Base-by-base conservation (phyloP, 2,113 vertebrate genomes). In the Malurus cyaneus region DNA sequence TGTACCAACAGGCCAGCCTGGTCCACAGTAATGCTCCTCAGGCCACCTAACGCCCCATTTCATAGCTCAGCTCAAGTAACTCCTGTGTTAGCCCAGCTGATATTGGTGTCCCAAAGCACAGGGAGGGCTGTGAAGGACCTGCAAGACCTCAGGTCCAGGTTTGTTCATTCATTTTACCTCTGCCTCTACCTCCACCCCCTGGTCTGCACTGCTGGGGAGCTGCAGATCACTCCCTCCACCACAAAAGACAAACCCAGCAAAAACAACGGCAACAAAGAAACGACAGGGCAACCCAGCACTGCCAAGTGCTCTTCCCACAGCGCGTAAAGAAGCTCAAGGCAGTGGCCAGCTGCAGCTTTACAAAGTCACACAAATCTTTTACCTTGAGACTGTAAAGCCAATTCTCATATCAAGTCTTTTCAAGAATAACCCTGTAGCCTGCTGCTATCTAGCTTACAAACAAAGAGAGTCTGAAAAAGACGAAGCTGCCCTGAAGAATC, bases 361-460 rank as follows among this genome's bases (percentile, higher is more conserved):
- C 85, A 49, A 80, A 96, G 85, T 90, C 94, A 88, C 1, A 0
- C 89, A 76, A 62, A 85, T 86, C 82, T 94, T 95, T 95, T 64
- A 96, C 95, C 94, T 96, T 93, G 94, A 96, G 90, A 86, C 50
- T 54, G 50, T 61, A 89, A 88, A 96, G 82, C 50, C 81, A 96
- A 90, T 86, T 94, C 86, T 87, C 66, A 3, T 88, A 95, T 82
- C 88, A 94, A 89, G 64, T 81, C 71, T 92, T 94, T 93, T 94
- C 96, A 93, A 87, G 97, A 97, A 97, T 95, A 96, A 90, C 56
- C 67, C 60, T 5, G 24, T 53, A 56, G 71, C 39, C 82, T 86
- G 57, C 89, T 81, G 39, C 79, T 93, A 93, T 92, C 88, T 91
- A 77, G 65, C 80, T 89, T 72, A 64, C 53, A 93, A 94, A 96